Conservation (phyloP, 2,797 vertebrate genomes). For the Neosilurus mollespiculum region DNA sequence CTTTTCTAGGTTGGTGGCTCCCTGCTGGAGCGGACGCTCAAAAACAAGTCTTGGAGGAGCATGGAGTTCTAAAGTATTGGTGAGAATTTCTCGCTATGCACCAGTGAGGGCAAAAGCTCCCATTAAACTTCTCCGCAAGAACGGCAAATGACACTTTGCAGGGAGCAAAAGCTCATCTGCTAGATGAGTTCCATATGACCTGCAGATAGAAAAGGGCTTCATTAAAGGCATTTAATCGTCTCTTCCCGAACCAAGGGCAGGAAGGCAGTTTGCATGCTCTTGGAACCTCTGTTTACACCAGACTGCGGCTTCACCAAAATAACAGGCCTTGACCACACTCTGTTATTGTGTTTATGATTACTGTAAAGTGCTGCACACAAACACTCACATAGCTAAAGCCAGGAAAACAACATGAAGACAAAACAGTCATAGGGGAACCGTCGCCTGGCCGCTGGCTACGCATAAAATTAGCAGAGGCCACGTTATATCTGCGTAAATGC, state of each 20-base stretch:
- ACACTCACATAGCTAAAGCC: constrained; percentile 26
- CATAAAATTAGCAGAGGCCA: constrained; percentile 31
- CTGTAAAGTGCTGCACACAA: constrained; percentile 42
- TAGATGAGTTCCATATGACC: constrained; percentile 59
- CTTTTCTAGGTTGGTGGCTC: constrained; percentile 12
- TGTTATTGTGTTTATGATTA: constrained; percentile 52
- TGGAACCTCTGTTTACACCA: constrained; percentile 52
- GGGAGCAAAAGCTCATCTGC: constrained; percentile 43
- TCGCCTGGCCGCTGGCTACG: constrained; percentile 23
- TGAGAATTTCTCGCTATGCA: constrained; percentile 42
- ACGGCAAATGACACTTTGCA: constrained; percentile 46
- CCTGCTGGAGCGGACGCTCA: background rate
- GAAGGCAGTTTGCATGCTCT: constrained; percentile 39
- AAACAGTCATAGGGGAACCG: constrained; percentile 22
- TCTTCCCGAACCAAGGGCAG: constrained; percentile 43
- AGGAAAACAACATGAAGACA: constrained; percentile 42
- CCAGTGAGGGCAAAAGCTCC: constrained; percentile 43
- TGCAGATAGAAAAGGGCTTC: constrained; percentile 40
- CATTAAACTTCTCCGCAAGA: constrained; percentile 54
- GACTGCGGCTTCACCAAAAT: constrained; percentile 49
- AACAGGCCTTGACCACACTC: constrained; percentile 32
- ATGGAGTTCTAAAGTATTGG: constrained; percentile 44
- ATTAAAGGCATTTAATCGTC: constrained; percentile 52
- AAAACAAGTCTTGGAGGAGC: constrained; percentile 40
- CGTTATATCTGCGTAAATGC: constrained; percentile 13